Evolutionary conservation across 53 echinoderm and acorn worm species (phyloP).

Genomic region (Pentamera pediparva): DNA sequence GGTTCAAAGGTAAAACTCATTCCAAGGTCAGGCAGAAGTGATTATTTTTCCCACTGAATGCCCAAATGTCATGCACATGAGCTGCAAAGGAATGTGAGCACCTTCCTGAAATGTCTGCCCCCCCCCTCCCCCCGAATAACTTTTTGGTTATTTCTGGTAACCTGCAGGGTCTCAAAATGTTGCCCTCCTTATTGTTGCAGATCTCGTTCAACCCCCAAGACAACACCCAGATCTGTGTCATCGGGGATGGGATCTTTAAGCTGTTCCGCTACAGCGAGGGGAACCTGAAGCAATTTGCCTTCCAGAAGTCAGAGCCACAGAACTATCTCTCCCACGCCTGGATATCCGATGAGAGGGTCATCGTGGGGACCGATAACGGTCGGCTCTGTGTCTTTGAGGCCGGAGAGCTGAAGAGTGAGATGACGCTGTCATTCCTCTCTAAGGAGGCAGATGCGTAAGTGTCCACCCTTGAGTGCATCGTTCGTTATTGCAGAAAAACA

Average conservation of each 20-base stretch:
- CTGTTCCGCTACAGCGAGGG: conserved; percentile 98
- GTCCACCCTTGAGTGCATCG: too few species aligned
- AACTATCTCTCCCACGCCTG: conserved; percentile 95
- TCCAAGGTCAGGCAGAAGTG: too few species aligned
- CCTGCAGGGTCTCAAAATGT: not conserved
- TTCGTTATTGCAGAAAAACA: too few species aligned
- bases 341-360: conserved; percentile 98
- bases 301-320: conserved; percentile 98
- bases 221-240: conserved; percentile 96
- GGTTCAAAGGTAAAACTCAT: too few species aligned
- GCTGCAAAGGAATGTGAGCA: too few species aligned
- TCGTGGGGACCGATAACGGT: conserved; percentile 88
- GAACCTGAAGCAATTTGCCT: conserved; percentile 98
- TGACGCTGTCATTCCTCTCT: conserved; percentile 53
- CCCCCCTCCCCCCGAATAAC: too few species aligned
- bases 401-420: conserved; percentile 89
- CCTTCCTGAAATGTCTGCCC: too few species aligned
- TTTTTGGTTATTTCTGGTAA: too few species aligned
- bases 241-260: conserved; percentile 97
- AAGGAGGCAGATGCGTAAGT: conserved; percentile 48
- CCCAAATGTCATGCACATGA: too few species aligned
- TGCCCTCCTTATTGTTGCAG: conserved; percentile 5
- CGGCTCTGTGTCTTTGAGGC: conserved; percentile 89
- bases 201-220: conserved; percentile 99
- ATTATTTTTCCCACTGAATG: too few species aligned